Percentiles rank a stretch among this genome's conserved stretches.
These are phyloP conservation scores for Drosophila pachea DNA, from an alignment of 1,140 invertebrate species.

Conservation along the genomic window DNA sequence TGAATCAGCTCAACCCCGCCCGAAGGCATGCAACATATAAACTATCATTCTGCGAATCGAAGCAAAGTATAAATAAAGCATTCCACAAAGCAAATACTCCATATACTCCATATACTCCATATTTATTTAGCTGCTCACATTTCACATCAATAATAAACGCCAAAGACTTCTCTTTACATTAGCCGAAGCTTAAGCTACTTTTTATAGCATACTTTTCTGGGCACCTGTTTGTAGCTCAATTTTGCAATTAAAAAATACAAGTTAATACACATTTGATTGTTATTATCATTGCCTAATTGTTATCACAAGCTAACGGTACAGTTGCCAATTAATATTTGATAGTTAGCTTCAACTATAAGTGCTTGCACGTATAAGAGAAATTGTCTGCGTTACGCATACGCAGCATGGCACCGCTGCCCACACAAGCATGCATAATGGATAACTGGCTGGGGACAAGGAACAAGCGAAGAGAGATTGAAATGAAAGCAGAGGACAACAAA, in stretches of 20 bases:
- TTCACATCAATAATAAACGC: no score
- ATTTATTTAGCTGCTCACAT: no score
- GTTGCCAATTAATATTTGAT: no score
- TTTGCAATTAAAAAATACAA: not conserved
- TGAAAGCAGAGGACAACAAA: constrained; percentile 45
- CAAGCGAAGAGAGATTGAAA: constrained; percentile 18
- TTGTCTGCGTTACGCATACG: constrained; percentile 60
- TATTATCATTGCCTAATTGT: not conserved
- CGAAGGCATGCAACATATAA: not conserved
- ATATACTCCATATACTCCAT: no score
- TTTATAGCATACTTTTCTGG: constrained; percentile 5
- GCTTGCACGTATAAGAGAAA: not conserved
- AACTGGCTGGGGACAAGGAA: constrained; percentile 30
- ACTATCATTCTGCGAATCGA: not conserved
- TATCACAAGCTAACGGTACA: no score
- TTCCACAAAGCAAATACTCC: no score
- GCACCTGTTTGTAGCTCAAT: not conserved
- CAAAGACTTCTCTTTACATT: no score
- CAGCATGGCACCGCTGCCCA: constrained; percentile 41
- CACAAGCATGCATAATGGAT: constrained; percentile 50
- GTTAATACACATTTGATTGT: not conserved
- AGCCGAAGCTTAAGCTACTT: no score
- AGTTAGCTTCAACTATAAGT: no score
- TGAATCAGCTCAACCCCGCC: not conserved
- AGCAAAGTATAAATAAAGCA: not conserved